Evolutionary conservation across 2,113 vertebrate genomes (phyloP), one percentile per base, ranked within the genome.

Genomic region (Aramus guarauna): DNA sequence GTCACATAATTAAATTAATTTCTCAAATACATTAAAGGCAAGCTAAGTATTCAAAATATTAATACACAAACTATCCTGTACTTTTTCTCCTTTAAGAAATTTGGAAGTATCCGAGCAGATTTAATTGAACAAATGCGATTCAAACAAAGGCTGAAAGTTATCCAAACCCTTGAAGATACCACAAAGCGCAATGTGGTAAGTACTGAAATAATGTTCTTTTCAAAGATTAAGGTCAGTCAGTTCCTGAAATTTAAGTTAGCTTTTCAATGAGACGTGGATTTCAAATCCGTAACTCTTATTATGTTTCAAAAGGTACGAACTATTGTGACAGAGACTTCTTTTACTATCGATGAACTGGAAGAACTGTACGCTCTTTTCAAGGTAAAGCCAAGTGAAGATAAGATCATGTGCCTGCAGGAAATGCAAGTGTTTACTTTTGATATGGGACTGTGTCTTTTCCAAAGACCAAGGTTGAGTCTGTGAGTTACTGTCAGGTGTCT

Each of bases 41-140:
- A 74, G 11, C 20, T 60, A 69, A 67, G 26, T 60, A 58, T 87
- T 87, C 30, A 27, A 21, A 69, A 26, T 88, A 64, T 17, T 78
- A 91, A 73, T 66, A n/a, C 36, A n/a, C 6, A 78, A 43, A 5
- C 27, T 75, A 14, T 94, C 9, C 29, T 95, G 52, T 82, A 5
- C 23, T 41, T 83, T 81, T 89, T 95, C 10, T 92, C 59, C 55
- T 93, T 78, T 24, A 96, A 99, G 99, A 99, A 99, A 98, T 99
- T 99, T 93, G 99, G 99, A 91, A 99, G 98, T 9, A 99, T 99
- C 96, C 98, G 99, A 64, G 99, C 99, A 9, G 99, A 99, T 80
- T 98, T 99, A 91, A 99, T 99, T 73, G 99, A 99, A 90, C 99
- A 99, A 95, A 99, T 99, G 99, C 98, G 99, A 68, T 99, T 99